A percentile compares a stretch with the other conserved stretches of the same genome.
phyloP scores from a whole-genome alignment of 2,797 vertebrate genomes.

The Leuciscus waleckii region DNA sequence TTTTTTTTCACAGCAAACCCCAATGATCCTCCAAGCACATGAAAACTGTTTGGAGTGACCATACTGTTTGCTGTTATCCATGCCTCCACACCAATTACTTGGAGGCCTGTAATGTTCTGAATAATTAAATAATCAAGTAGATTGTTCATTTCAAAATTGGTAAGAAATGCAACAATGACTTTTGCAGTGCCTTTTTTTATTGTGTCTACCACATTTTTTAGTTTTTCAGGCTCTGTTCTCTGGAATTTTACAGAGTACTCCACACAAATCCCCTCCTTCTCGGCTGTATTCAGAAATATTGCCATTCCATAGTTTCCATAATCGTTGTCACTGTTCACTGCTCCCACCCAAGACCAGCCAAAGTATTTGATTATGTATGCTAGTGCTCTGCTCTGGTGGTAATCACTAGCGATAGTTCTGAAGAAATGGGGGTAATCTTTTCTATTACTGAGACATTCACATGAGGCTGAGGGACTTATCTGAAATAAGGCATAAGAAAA shows the following conservation, averaged over 20 bases:
- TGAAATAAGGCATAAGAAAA: too few relatives aligned
- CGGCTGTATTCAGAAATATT: conserved; percentile 74
- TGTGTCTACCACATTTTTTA: conserved; percentile 72
- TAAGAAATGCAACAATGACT: conserved; percentile 76
- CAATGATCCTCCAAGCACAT: conserved; percentile 73
- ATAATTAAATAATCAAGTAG: conserved; percentile 71
- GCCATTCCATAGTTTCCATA: conserved; percentile 73
- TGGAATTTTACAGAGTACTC: conserved; percentile 76
- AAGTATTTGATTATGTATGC: conserved; percentile 76
- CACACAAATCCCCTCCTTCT: conserved; percentile 76
- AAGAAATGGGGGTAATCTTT: too few relatives aligned
- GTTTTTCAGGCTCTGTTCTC: conserved; percentile 69
- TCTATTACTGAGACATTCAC: too few relatives aligned
- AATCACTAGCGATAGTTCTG: too few relatives aligned
- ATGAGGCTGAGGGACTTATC: too few relatives aligned
- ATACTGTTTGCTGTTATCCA: conserved; percentile 79
- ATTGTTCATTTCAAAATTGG: conserved; percentile 72
- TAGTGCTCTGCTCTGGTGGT: conserved; percentile 66
- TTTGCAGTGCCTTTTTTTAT: conserved; percentile 72
- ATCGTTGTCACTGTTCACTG: conserved; percentile 79
- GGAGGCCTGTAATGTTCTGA: conserved; percentile 73
- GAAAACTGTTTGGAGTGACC: conserved; percentile 72
- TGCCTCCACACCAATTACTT: conserved; percentile 78
- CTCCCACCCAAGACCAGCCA: conserved; percentile 80
- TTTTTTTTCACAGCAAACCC: conserved; percentile 75